phyloP scores from a whole-genome alignment of 2,113 vertebrate species.

The Meles meles region DNA sequence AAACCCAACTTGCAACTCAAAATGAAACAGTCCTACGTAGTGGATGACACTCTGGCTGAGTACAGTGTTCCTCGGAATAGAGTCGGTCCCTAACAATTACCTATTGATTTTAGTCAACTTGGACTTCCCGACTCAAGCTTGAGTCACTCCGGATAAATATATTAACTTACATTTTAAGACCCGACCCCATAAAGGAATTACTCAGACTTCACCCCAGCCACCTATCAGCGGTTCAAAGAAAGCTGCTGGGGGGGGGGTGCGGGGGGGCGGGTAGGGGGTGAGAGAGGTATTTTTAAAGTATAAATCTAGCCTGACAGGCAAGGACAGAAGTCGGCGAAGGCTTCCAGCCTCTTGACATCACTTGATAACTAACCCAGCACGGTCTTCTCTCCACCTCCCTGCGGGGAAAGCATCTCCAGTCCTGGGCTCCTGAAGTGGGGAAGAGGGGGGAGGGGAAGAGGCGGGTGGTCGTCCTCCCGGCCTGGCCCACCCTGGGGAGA shows the following conservation, averaged over 20 bases:
- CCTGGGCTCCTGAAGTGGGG: neutral
- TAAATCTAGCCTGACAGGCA: neutral
- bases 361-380: neutral
- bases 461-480: conserved; percentile 48
- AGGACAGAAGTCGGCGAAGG: neutral
- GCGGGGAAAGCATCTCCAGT: neutral
- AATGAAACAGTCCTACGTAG: conserved; percentile 37
- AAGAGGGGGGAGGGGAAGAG: neutral
- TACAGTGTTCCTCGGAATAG: neutral
- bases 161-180: conserved; percentile 37
- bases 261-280: neutral
- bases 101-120: conserved; percentile 40
- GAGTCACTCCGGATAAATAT: conserved; percentile 23
- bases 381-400: neutral
- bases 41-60: conserved; percentile 3
- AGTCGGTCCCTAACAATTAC: neutral
- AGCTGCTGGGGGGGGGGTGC: neutral
- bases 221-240: conserved; percentile 38
- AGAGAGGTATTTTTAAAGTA: conserved; percentile 6
- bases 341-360: conserved; percentile 15
- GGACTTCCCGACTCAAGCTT: conserved; percentile 32
- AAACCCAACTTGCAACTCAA: conserved; percentile 18
- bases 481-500: conserved; percentile 45
- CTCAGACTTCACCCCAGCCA: conserved; percentile 23
- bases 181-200: conserved; percentile 46